Evolutionary conservation across 1,140 invertebrate genomes (phyloP), one percentile per base, ranked within the genome.

Genomic region (Protaetia brevitarsis): DNA sequence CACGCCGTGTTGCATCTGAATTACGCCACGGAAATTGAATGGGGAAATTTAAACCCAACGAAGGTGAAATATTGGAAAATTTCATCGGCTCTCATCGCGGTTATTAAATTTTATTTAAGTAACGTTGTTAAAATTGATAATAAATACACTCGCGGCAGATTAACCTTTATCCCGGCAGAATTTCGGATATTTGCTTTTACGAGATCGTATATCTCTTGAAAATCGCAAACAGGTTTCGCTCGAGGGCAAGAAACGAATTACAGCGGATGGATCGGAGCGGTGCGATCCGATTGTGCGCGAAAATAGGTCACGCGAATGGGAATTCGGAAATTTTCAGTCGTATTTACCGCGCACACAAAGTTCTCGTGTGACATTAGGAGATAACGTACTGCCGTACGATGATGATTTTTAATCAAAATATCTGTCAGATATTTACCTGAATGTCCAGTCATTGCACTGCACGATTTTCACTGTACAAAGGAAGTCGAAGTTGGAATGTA

Each of bases 391-490:
- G n/a, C n/a, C n/a, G n/a, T n/a, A n/a, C n/a, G n/a, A 34, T 34
- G 13, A 34, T 34, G 13, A n/a, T 34, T 51, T 19, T 7, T 51
- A 51, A 51, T 51, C 5, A 7, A 4, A 51, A 51, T 51, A 8
- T 51, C 41, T 7, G 26, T 51, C 10, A 8, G 41, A 51, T 51
- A 51, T 51, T 51, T 51, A 51, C 41, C 41, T 51, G 41, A 23
- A 51, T 51, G 41, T 51, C 41, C 41, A 19, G 13, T 51, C 41
- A 51, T 51, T 51, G 41, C 41, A 51, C 41, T 26, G 11, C 1
- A 16, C 13, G 16, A 51, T 21, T 51, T 51, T 51, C 19, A 51
- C 41, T 51, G 41, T 19, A 23, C 1, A 26, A 51, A 51, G 19
- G 41, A 23, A 51, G 19, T 23, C 41, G 41, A 19, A 23, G 41